A percentile compares a stretch with the other conserved stretches of the same genome.
Conservation (phyloP, 2,797 vertebrate genomes). For the Zalophus californianus region DNA sequence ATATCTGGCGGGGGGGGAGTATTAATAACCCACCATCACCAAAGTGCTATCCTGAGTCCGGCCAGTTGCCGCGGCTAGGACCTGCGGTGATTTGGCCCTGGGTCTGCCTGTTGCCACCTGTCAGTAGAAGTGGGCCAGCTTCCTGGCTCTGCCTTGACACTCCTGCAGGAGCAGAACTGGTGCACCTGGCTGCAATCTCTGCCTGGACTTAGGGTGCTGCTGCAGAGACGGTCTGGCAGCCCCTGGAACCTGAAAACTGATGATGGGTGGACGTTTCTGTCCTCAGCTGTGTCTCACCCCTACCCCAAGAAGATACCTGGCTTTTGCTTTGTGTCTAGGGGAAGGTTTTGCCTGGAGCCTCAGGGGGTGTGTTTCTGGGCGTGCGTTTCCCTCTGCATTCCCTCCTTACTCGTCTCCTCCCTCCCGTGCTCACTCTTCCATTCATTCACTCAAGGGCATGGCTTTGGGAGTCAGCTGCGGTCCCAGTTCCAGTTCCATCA, state of each 20-base stretch:
- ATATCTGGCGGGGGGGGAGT: not conserved
- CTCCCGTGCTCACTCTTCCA: not conserved
- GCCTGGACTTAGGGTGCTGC: not conserved
- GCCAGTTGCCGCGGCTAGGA: not conserved
- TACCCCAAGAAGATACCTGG: not conserved
- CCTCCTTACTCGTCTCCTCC: not conserved
- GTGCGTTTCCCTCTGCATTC: not conserved
- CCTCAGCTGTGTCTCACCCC: not conserved
- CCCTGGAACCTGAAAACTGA: not conserved
- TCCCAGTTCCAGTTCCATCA: not conserved
- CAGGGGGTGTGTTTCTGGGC: not conserved
- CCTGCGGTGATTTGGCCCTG: conserved; percentile 32
- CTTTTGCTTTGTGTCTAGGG: conserved; percentile 7
- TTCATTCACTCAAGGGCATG: conserved; percentile 18
- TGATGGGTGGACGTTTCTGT: not conserved
- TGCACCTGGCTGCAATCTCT: not conserved
- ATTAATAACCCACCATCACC: conserved; percentile 58
- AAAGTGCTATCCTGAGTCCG: not conserved
- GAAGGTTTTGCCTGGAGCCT: not conserved
- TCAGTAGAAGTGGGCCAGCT: conserved; percentile 24
- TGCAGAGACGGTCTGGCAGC: not conserved
- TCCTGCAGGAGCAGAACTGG: not conserved
- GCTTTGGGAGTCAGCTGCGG: conserved; percentile 50
- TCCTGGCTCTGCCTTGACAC: conserved; percentile 30
- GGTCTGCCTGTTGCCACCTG: conserved; percentile 32